phyloP scores from a whole-genome alignment of 2,113 vertebrate genomes.

The Mastomys natalensis region DNA sequence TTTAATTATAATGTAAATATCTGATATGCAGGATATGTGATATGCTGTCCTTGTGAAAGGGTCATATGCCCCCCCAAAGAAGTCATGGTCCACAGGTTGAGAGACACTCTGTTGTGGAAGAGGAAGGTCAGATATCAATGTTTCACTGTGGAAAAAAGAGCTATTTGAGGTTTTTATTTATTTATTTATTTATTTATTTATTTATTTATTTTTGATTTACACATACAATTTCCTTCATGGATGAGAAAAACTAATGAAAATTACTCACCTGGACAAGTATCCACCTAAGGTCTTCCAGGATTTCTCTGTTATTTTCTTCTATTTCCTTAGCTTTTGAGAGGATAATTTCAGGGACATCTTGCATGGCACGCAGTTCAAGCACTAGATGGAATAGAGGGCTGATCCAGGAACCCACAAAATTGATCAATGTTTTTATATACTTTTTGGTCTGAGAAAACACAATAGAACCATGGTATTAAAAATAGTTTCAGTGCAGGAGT shows the following conservation, averaged over 20 bases:
- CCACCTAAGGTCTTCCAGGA: slow-evolving; percentile 82
- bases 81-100: background rate
- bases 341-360: slow-evolving; percentile 82
- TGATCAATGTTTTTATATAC: slow-evolving; percentile 83
- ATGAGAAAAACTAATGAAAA: background rate
- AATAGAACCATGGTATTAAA: slow-evolving; percentile 5
- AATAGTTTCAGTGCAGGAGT: background rate
- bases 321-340: slow-evolving; percentile 85
- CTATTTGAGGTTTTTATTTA: no score
- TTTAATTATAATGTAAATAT: background rate
- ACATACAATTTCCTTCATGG: background rate
- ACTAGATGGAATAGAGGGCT: slow-evolving; percentile 84
- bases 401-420: slow-evolving; percentile 85
- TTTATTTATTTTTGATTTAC: background rate
- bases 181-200: no score
- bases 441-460: slow-evolving; percentile 81
- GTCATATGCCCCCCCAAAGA: background rate
- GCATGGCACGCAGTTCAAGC: slow-evolving; percentile 81
- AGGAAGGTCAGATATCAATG: background rate
- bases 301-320: slow-evolving; percentile 80
- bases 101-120: background rate
- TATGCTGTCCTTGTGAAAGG: background rate
- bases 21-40: background rate
- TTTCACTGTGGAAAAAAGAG: background rate
- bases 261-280: background rate